A percentile compares a stretch with the other conserved stretches of the same genome.
Evolutionary conservation across 2,113 vertebrate species (phyloP).

Genomic region (Heteronetta atricapilla): DNA sequence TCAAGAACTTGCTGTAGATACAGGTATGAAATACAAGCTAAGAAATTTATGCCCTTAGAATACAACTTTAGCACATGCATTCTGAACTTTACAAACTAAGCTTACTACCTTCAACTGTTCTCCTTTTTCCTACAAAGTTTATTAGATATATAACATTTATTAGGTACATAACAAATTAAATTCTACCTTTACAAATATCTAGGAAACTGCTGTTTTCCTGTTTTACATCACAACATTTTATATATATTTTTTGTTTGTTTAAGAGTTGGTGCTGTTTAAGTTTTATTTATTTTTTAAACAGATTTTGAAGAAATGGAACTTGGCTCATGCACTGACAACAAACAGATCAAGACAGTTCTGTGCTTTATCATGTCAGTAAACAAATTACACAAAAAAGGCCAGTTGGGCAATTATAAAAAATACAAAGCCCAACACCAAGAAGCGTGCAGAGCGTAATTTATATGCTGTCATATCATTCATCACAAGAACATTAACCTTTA

Average conservation of each 20-base stretch:
- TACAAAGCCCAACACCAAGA: background rate
- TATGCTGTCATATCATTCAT: conserved; percentile 14
- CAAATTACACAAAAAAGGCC: background rate
- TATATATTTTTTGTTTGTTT: too few relatives aligned
- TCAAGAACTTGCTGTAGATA: background rate
- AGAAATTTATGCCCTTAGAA: background rate
- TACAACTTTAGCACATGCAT: background rate
- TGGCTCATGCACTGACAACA: background rate
- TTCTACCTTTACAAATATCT: background rate
- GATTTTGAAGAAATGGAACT: background rate
- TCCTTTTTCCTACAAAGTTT: background rate
- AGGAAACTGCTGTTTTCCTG: background rate
- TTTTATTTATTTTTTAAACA: background rate
- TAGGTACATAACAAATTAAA: background rate
- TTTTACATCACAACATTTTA: background rate
- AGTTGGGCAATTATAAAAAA: background rate
- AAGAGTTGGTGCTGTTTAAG: background rate
- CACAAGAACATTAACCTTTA: conserved; percentile 41
- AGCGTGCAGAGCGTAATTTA: background rate
- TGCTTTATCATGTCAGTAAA: background rate
- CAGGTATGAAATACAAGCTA: background rate
- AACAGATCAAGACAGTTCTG: background rate
- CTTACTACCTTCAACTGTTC: background rate
- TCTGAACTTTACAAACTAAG: background rate
- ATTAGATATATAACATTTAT: background rate